Conservation (phyloP, 2,888 invertebrate species). For the Perithous albicinctus region DNA sequence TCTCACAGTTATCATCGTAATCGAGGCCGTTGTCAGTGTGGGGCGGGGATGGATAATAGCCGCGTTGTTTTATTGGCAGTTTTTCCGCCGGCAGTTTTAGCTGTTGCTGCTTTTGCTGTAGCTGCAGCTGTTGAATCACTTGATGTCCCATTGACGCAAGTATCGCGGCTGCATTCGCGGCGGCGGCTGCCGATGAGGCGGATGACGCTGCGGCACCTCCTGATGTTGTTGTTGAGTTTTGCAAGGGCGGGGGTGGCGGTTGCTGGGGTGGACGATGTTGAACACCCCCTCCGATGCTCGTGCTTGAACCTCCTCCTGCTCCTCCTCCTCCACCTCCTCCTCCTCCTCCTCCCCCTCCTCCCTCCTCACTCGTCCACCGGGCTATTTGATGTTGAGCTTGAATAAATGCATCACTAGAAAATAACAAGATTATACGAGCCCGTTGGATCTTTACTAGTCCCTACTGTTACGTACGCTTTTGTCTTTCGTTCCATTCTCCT, state of each 20-base stretch:
- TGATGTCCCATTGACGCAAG: slow-evolving; percentile 74
- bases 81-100: slow-evolving; percentile 76
- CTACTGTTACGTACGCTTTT: slow-evolving; percentile 29
- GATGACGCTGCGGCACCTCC: slow-evolving; percentile 73
- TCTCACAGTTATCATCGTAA: slow-evolving; percentile 19
- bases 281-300: slow-evolving; percentile 60
- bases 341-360: no score
- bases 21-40: slow-evolving; percentile 79
- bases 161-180: slow-evolving; percentile 88
- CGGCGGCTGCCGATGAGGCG: slow-evolving; percentile 81
- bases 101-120: slow-evolving; percentile 64
- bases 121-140: slow-evolving; percentile 53
- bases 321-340: no score
- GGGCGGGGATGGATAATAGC: slow-evolving; percentile 81
- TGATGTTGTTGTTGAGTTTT: slow-evolving; percentile 17
- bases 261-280: slow-evolving; percentile 84
- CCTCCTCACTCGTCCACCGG: slow-evolving; percentile 97
- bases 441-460: slow-evolving; percentile 62
- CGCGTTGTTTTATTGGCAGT: slow-evolving; percentile 79
- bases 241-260: slow-evolving; percentile 84
- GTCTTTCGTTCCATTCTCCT: neutral
- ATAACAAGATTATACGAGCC: slow-evolving; percentile 88
- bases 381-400: slow-evolving; percentile 98
- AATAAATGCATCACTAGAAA: slow-evolving; percentile 99
- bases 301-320: slow-evolving; percentile 27